These are phyloP conservation scores for Aegithalos caudatus DNA, from an alignment of 2,113 vertebrate species.

Conservation along the genomic window DNA sequence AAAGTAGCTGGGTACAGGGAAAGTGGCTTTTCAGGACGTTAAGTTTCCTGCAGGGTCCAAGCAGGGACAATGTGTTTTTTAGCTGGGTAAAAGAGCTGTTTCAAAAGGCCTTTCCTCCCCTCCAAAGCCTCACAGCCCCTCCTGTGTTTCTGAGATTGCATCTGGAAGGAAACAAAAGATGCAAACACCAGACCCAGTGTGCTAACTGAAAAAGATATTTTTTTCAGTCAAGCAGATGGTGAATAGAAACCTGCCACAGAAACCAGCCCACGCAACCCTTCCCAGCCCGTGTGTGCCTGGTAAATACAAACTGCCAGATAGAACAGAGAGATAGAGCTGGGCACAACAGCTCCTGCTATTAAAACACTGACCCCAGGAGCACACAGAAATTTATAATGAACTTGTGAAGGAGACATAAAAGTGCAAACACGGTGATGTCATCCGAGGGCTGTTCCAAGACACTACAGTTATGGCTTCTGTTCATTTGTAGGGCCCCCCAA, in stretches of 20 bases:
- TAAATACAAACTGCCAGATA: constrained; percentile 28
- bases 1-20: not conserved
- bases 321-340: not conserved
- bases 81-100: not conserved
- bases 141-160: constrained; percentile 28
- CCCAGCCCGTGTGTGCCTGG: not conserved
- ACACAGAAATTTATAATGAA: not conserved
- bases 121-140: not conserved
- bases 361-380: not conserved
- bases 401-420: not conserved
- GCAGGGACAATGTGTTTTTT: not conserved
- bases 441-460: constrained; percentile 22
- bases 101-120: not conserved
- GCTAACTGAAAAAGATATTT: constrained; percentile 32
- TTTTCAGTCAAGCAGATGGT: constrained; percentile 43
- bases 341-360: constrained; percentile 31
- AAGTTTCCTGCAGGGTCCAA: not conserved
- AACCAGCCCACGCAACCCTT: constrained; percentile 17
- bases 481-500: not conserved
- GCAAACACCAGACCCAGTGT: constrained; percentile 30
- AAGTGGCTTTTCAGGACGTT: not conserved
- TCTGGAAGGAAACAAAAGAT: constrained; percentile 47
- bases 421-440: constrained; percentile 53
- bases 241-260: constrained; percentile 22
- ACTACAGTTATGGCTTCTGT: not conserved